Conservation (phyloP, 2,888 invertebrate species). For the Abrostola triplasia region DNA sequence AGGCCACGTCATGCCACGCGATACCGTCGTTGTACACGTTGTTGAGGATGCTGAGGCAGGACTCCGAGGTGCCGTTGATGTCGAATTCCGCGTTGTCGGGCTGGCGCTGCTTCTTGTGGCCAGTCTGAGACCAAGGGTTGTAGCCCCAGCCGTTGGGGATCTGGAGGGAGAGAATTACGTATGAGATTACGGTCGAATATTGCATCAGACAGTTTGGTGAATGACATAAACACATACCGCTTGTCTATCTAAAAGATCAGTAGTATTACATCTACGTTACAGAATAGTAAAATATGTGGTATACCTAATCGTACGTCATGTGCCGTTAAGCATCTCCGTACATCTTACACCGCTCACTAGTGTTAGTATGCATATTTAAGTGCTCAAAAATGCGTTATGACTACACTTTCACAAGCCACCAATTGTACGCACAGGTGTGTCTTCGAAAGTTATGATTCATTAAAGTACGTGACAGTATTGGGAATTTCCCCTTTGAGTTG, state of each 20-base stretch:
- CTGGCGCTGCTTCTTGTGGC: slow-evolving; percentile 95
- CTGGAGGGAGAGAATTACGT: slow-evolving; percentile 61
- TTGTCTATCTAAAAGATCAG: too few species aligned
- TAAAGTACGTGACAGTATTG: slow-evolving; percentile 38
- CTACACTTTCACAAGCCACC: slow-evolving; percentile 49
- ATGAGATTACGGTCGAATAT: neutral
- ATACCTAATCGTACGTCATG: too few species aligned
- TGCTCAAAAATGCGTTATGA: slow-evolving; percentile 35
- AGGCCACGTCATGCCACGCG: slow-evolving; percentile 97
- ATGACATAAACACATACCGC: too few species aligned
- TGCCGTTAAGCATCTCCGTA: too few species aligned
- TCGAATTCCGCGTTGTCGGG: slow-evolving; percentile 97
- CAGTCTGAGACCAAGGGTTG: slow-evolving; percentile 97
- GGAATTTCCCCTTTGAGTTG: slow-evolving; percentile 41
- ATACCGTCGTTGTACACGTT: slow-evolving; percentile 98
- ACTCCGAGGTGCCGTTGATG: slow-evolving; percentile 95
- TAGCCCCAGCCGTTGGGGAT: slow-evolving; percentile 92
- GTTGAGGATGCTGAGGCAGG: slow-evolving; percentile 95
- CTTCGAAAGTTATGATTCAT: slow-evolving; percentile 54
- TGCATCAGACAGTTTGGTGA: too few species aligned
- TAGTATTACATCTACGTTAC: too few species aligned
- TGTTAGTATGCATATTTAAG: slow-evolving; percentile 14
- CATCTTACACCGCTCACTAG: too few species aligned
- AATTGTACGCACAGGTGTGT: slow-evolving; percentile 51
- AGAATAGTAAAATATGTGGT: too few species aligned